These are phyloP conservation scores for Eubasilissa splendida DNA, from an alignment of 2,888 invertebrate species.

Conservation along the genomic window DNA sequence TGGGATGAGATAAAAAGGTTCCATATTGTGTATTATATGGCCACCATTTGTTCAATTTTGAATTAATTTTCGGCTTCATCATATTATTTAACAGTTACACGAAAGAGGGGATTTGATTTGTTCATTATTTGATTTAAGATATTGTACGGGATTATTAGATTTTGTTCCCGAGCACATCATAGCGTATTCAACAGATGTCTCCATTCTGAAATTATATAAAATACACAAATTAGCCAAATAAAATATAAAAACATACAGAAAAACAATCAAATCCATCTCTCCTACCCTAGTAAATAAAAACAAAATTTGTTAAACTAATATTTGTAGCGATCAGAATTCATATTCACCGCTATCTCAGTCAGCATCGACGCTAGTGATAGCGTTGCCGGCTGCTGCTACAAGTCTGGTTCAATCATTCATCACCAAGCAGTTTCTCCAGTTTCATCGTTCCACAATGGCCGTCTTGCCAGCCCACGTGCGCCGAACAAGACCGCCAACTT, in stretches of 20 bases:
- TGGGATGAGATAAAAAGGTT: too few species aligned
- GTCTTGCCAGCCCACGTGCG: too few species aligned
- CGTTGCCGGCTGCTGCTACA: too few species aligned
- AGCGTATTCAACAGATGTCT: constrained; percentile 78
- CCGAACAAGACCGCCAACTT: too few species aligned
- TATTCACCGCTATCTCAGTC: too few species aligned
- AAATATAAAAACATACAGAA: neutral
- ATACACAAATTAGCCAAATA: neutral
- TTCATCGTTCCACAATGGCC: too few species aligned
- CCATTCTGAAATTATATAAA: constrained; percentile 72
- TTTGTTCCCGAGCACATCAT: constrained; percentile 72
- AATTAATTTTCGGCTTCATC: neutral
- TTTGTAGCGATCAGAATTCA: too few species aligned
- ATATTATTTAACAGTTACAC: constrained; percentile 49
- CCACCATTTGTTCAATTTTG: too few species aligned
- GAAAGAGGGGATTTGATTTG: constrained; percentile 43
- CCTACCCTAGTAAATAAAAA: neutral
- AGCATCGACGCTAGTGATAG: too few species aligned
- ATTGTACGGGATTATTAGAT: constrained; percentile 46
- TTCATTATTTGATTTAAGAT: constrained; percentile 50
- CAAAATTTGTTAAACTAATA: neutral
- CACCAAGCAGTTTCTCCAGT: too few species aligned
- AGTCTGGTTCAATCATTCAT: too few species aligned
- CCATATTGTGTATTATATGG: too few species aligned
- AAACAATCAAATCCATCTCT: neutral